Evolutionary conservation across 2,113 vertebrate genomes (phyloP).

Genomic region (Cyprinodon tularosa): DNA sequence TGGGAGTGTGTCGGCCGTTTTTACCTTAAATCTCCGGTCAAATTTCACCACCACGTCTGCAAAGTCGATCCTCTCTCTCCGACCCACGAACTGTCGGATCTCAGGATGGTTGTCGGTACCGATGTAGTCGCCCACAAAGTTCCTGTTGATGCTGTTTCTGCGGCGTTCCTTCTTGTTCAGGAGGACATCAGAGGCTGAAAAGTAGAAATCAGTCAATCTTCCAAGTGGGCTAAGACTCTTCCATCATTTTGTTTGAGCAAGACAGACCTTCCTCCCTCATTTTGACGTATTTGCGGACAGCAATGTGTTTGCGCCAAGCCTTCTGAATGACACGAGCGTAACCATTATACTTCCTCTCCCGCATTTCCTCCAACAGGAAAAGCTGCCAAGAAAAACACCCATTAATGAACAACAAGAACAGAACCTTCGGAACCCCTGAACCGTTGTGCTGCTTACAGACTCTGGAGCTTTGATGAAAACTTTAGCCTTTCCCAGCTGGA

Average conservation of each 20-base stretch:
- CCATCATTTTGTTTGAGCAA: too few relatives aligned
- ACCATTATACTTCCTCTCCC: constrained; percentile 80
- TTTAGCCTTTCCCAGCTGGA: constrained; percentile 83
- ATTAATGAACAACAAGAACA: neutral
- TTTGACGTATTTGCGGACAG: constrained; percentile 84
- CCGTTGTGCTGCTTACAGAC: constrained; percentile 73
- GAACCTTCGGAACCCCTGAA: neutral
- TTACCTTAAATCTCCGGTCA: constrained; percentile 85
- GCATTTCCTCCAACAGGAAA: constrained; percentile 82
- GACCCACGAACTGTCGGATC: constrained; percentile 83
- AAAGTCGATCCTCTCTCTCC: constrained; percentile 85
- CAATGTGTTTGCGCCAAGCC: constrained; percentile 86
- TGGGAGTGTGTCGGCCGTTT: neutral
- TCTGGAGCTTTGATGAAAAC: constrained; percentile 88
- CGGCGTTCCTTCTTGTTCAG: constrained; percentile 86
- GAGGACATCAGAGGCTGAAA: constrained; percentile 82
- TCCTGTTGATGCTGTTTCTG: constrained; percentile 86
- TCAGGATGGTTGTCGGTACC: constrained; percentile 83
- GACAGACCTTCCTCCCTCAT: constrained; percentile 84
- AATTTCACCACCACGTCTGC: constrained; percentile 83
- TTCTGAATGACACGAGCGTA: constrained; percentile 86
- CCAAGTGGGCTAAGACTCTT: neutral
- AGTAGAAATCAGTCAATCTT: neutral
- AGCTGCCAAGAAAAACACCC: constrained; percentile 56
- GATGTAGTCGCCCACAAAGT: constrained; percentile 86